Evolutionary conservation across 2,888 invertebrate species (phyloP).

Genomic region (Meta bourneti): DNA sequence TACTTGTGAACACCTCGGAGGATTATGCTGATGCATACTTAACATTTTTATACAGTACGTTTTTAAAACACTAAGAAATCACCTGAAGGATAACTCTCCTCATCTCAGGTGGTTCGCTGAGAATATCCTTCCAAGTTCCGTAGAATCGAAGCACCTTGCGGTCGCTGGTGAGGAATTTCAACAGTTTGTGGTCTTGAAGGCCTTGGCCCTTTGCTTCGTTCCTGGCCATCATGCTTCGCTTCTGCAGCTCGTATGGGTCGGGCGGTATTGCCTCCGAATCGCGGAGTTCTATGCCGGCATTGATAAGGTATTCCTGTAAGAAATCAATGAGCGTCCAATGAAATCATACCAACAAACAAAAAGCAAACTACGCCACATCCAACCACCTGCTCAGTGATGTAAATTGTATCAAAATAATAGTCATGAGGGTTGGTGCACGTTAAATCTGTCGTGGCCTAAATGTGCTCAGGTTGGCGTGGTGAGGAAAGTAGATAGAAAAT

Average conservation of each 20-base stretch:
- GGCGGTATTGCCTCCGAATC: conserved; percentile 47
- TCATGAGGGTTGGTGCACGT: background rate
- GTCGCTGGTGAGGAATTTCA: conserved; percentile 88
- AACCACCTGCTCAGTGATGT: background rate
- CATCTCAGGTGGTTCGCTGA: conserved; percentile 81
- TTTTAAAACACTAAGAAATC: too few species aligned
- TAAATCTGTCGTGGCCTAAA: too few species aligned
- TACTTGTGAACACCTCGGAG: too few species aligned
- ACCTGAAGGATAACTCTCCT: conserved; percentile 85
- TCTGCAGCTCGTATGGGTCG: conserved; percentile 52
- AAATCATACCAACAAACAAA: background rate
- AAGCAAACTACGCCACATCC: background rate
- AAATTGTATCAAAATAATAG: background rate
- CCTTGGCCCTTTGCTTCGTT: background rate
- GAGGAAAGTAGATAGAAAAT: too few species aligned
- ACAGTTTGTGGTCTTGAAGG: conserved; percentile 80
- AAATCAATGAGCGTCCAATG: background rate
- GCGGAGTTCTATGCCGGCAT: conserved; percentile 65
- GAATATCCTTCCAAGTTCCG: conserved; percentile 83
- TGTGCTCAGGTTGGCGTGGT: background rate
- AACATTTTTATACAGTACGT: too few species aligned
- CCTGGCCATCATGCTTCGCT: background rate
- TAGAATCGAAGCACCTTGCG: conserved; percentile 86
- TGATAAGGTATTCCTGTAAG: conserved; percentile 59
- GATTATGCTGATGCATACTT: too few species aligned